A percentile compares a stretch with the other conserved stretches of the same genome.
These are phyloP conservation scores for Ficedula albicollis DNA, from an alignment of 2,797 vertebrate genomes.

Conservation along the genomic window DNA sequence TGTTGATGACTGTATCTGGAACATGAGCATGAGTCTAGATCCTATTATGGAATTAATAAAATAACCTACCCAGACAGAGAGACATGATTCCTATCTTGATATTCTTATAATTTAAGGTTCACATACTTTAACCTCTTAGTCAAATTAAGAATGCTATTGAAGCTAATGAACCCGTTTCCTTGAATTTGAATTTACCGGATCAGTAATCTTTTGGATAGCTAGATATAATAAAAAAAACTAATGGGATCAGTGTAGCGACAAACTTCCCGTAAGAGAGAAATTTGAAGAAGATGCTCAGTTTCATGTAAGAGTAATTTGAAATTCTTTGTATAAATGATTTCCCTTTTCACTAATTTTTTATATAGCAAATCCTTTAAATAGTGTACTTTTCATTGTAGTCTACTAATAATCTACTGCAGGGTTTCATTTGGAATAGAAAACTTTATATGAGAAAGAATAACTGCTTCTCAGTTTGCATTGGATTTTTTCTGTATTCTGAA, in stretches of 20 bases:
- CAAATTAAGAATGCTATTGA: constrained; percentile 29
- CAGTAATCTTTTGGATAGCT: background rate
- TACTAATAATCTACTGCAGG: background rate
- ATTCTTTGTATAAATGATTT: background rate
- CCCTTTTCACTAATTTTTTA: background rate
- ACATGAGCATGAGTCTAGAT: constrained; percentile 9
- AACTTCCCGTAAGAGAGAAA: constrained; percentile 5
- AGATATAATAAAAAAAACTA: background rate
- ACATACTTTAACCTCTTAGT: constrained; percentile 35
- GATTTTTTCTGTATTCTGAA: background rate
- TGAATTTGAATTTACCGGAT: constrained; percentile 56
- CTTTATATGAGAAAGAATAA: background rate
- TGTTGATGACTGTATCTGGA: constrained; percentile 15
- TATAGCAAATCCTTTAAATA: background rate
- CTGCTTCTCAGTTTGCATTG: background rate
- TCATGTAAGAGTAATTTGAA: background rate
- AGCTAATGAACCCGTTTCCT: constrained; percentile 50
- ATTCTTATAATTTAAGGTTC: constrained; percentile 22
- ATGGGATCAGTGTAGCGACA: background rate
- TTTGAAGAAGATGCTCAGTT: background rate
- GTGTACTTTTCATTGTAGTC: background rate
- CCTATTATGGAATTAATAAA: constrained; percentile 29
- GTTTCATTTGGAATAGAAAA: background rate
- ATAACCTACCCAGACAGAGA: constrained; percentile 32
- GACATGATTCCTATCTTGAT: constrained; percentile 44